Evolutionary conservation across 1,140 invertebrate genomes (phyloP), one percentile per base, ranked within the genome.

Genomic region (Drosophila elegans): DNA sequence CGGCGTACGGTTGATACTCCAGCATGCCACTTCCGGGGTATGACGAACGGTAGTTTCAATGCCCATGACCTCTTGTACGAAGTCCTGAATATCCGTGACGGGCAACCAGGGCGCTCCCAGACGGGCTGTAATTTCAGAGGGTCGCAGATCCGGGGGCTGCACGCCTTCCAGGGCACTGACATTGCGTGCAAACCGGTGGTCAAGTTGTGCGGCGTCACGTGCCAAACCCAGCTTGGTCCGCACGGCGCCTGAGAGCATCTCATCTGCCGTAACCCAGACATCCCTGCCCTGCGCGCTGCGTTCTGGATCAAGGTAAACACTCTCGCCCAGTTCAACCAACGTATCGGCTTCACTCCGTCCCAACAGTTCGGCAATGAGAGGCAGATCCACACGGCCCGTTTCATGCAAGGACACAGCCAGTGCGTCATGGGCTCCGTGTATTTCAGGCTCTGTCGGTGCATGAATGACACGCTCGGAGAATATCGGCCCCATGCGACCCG

Each of bases 351-450:
- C 25, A 29, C 25, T 49, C 25, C 48, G 25, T 29, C 48, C 48
- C 48, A 29, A 2, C 25, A 49, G 48, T 29, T 49, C 48, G 48
- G 48, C 48, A 29, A 49, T 49, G 48, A 49, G 48, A 29, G 48
- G 48, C 27, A 49, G 48, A 49, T 49, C 48, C 9, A 49, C 48
- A 49, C 48, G 48, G 0, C 27, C 48, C 48, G 25, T 29, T 27
- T 49, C 48, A 49, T 49, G 48, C 48, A 49, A n/a, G 48, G 25
- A 49, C 25, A 49, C 48, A 27, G 48, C 48, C 48, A 49, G 48
- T 6, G 48, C 48, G 48, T 49, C 48, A 49, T 49, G 48, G 25
- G 48, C 48, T 10, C 25, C 25, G 25, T 49, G 48, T 27, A 49
- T 49, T 29, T 49, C 48, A 29, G 48, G 48, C 48, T 49, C 48